These are phyloP conservation scores for Plectus sambesii DNA, from an alignment of 1,140 invertebrate genomes.

Conservation along the genomic window DNA sequence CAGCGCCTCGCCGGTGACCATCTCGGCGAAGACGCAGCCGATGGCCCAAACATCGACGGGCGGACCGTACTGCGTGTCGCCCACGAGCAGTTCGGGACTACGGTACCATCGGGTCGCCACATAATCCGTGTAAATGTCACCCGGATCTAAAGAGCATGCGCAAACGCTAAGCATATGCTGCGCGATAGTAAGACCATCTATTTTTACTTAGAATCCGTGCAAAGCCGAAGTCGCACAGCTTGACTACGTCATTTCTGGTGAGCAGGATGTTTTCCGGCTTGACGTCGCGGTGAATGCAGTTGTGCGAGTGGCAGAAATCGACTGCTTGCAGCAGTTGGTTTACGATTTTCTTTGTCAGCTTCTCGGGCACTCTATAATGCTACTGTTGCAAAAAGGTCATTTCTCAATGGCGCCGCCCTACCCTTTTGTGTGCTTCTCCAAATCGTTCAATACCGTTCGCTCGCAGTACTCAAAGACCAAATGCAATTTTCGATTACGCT, in stretches of 20 bases:
- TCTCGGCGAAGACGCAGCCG: constrained; percentile 81
- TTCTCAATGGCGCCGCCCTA: constrained; percentile 38
- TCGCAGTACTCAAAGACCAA: constrained; percentile 98
- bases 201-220: constrained; percentile 81
- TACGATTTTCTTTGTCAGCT: constrained; percentile 74
- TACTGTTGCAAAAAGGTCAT: neutral
- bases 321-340: constrained; percentile 90
- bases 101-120: constrained; percentile 97
- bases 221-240: constrained; percentile 97
- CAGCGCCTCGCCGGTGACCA: constrained; percentile 81
- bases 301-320: constrained; percentile 87
- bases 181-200: constrained; percentile 8
- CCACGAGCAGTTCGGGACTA: constrained; percentile 82
- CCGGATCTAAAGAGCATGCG: constrained; percentile 56
- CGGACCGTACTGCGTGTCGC: constrained; percentile 89
- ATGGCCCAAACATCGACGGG: constrained; percentile 92
- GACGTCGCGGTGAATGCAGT: constrained; percentile 65
- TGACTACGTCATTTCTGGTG: constrained; percentile 82
- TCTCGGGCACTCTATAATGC: constrained; percentile 63
- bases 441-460: constrained; percentile 83
- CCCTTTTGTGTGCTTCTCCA: constrained; percentile 75
- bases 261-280: constrained; percentile 98
- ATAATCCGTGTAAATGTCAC: constrained; percentile 97
- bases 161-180: constrained; percentile 1
- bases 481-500: constrained; percentile 85